Percentiles rank a stretch among this genome's conserved stretches.
phyloP scores from a whole-genome alignment of 2,113 vertebrate genomes.

The Antechinus flavipes region DNA sequence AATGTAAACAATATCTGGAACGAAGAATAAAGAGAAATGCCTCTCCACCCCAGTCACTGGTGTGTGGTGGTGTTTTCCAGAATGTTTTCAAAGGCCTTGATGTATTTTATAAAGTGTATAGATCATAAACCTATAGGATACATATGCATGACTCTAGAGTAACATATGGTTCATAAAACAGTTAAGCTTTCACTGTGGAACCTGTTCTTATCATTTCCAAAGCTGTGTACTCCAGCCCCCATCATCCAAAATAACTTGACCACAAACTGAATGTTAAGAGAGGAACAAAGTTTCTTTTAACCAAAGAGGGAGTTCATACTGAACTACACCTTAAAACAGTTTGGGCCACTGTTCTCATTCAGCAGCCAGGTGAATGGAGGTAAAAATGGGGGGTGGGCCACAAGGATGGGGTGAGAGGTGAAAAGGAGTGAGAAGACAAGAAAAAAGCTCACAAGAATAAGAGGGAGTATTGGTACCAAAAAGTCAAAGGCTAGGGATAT shows the following conservation, averaged over 20 bases:
- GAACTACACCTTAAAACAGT: not conserved
- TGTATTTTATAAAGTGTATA: not conserved
- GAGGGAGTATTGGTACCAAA: not conserved
- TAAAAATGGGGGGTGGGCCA: not conserved
- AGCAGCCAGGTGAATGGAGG: not conserved
- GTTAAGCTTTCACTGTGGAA: constrained; percentile 22
- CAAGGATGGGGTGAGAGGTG: not conserved
- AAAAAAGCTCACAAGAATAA: not conserved
- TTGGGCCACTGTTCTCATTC: not conserved
- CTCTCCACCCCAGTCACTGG: not conserved
- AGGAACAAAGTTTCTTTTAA: constrained; percentile 62
- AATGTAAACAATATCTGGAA: constrained; percentile 50
- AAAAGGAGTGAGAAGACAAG: constrained; percentile 27
- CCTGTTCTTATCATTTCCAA: constrained; percentile 33
- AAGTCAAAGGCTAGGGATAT: not conserved
- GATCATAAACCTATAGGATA: not conserved
- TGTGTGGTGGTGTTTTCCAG: constrained; percentile 21
- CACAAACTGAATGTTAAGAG: constrained; percentile 39
- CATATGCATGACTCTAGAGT: constrained; percentile 50
- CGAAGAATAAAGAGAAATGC: constrained; percentile 50
- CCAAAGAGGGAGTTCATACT: constrained; percentile 51
- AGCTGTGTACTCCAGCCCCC: constrained; percentile 11
- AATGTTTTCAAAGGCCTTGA: constrained; percentile 47
- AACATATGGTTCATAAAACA: constrained; percentile 37
- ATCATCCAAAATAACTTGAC: constrained; percentile 65